Percentiles rank a stretch among this genome's conserved stretches.
phyloP scores from a whole-genome alignment of 2,113 vertebrate species.

The Centropus unirufus region DNA sequence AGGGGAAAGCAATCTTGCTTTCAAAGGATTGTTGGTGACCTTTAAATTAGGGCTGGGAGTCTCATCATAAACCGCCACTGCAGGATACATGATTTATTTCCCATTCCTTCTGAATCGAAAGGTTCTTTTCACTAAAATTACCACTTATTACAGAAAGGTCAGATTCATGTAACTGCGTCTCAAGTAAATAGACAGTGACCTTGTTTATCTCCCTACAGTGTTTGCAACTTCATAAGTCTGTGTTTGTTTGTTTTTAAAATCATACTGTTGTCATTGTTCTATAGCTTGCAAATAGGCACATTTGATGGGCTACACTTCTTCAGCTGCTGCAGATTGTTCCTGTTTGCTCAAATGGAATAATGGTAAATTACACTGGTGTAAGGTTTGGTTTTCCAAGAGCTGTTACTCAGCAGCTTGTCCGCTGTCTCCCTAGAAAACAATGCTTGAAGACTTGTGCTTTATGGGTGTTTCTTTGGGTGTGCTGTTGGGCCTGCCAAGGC shows the following conservation, averaged over 20 bases:
- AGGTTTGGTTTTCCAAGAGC: background rate
- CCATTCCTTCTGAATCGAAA: background rate
- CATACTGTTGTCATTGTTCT: background rate
- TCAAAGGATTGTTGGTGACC: constrained; percentile 31
- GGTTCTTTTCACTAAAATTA: constrained; percentile 52
- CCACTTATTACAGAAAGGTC: constrained; percentile 51
- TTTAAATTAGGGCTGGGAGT: constrained; percentile 56
- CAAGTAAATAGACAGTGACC: background rate
- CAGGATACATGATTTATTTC: background rate
- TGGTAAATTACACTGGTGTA: background rate
- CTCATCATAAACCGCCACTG: constrained; percentile 38
- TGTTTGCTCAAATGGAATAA: background rate
- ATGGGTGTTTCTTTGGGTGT: accelerated
- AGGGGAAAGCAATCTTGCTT: constrained; percentile 13
- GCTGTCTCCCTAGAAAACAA: background rate
- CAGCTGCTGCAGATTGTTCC: background rate
- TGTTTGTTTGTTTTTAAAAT: background rate
- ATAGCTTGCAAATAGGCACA: background rate
- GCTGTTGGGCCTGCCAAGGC: accelerated
- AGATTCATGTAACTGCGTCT: background rate
- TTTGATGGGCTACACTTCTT: background rate
- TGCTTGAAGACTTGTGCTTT: background rate
- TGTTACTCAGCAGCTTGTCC: background rate
- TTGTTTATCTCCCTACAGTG: background rate
- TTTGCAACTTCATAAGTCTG: background rate